Percentiles rank a stretch among this genome's conserved stretches.
These are phyloP conservation scores for Ctenicera cuprea DNA, from an alignment of 2,888 invertebrate genomes.

Conservation along the genomic window DNA sequence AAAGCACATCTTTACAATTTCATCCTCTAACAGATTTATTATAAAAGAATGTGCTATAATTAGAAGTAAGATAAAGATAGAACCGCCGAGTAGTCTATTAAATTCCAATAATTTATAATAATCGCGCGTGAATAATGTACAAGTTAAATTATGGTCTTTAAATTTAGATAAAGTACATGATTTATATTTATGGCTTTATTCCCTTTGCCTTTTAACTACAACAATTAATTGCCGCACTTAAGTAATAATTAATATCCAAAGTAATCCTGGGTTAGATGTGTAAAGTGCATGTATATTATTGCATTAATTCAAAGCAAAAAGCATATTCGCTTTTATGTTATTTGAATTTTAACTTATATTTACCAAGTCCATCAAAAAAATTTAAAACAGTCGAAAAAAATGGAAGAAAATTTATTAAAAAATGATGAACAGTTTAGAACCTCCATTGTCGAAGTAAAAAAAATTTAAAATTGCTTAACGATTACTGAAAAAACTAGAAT, in stretches of 20 bases:
- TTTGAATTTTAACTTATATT: no score
- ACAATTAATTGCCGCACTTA: constrained; percentile 10
- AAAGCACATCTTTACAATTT: neutral
- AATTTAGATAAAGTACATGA: constrained; percentile 28
- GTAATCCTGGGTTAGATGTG: neutral
- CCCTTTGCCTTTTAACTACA: constrained; percentile 1
- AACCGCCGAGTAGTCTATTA: constrained; percentile 21
- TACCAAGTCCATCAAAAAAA: no score
- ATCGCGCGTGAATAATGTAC: constrained; percentile 20
- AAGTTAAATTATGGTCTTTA: constrained; percentile 26
- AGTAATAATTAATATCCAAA: constrained; percentile 11
- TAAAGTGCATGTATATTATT: no score
- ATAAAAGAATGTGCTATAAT: constrained; percentile 9
- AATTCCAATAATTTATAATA: constrained; percentile 35
- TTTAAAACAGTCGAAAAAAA: no score
- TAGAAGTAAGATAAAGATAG: constrained; percentile 14
- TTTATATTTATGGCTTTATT: constrained; percentile 34
- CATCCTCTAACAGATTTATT: neutral
- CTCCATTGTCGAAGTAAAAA: no score
- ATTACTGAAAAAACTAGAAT: no score
- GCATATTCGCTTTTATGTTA: no score
- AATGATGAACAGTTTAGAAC: no score
- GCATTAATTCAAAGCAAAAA: no score
- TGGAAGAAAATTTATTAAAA: no score
- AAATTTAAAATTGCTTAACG: no score